Evolutionary conservation across 2,888 invertebrate genomes (phyloP), one percentile per base, ranked within the genome.

Genomic region (Papilio demoleus): DNA sequence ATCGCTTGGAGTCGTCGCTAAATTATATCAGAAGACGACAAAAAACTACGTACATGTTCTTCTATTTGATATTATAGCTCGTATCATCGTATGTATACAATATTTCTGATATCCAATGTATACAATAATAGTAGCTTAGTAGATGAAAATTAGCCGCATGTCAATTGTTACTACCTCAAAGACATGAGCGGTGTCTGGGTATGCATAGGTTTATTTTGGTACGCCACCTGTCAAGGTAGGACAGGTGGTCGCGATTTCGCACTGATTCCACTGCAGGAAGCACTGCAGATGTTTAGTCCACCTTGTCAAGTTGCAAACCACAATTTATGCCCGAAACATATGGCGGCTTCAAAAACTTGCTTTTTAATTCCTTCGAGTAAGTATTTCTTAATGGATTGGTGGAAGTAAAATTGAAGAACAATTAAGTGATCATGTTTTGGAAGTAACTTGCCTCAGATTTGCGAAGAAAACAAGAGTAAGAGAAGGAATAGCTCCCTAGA

Each of bases 161-260:
- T n/a, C n/a, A 53, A 27, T 24, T 53, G n/a, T 53, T 53, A 27
- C 4, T 27, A 53, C 24, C n/a, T n/a, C n/a, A 11, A n/a, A 34
- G 45, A 27, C 36, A 22, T 45, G 53, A 40, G n/a, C 56, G 5
- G 27, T 34, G 31, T 58, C 34, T 34, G 58, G 34, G 14, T 8
- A 58, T 58, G 34, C 19, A 19, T 12, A 24, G 61, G 56, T 69
- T 69, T 69, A 69, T 65, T 65, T 70, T 53, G 40, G 61, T 38
- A 19, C 22, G 22, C 36, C 67, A 71, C 71, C 72, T 72, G 71
- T 72, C 69, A 50, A 71, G 12, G 56, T 50, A 64, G 62, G 80
- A 80, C 88, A 90, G 88, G 88, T 91, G 89, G 76, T 69, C 76
- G 81, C 83, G 90, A 88, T 90, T 90, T 79, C 53, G 73, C 72